Percentiles rank a stretch among this genome's conserved stretches.
These are phyloP conservation scores for Eidolon helvum DNA, from an alignment of 2,113 vertebrate genomes.

Conservation along the genomic window DNA sequence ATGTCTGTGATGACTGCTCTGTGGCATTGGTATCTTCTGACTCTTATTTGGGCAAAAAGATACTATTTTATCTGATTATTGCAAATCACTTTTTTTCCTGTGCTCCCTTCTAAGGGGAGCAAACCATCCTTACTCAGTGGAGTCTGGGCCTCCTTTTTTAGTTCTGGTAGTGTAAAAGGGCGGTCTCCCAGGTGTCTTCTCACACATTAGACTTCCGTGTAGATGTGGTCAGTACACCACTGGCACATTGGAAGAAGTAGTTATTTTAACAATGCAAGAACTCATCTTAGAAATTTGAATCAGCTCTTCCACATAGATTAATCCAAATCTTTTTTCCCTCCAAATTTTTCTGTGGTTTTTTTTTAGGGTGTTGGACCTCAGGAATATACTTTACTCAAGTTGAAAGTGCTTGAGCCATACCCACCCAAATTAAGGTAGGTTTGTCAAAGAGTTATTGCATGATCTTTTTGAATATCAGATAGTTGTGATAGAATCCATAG, in stretches of 20 bases:
- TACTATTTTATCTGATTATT: neutral
- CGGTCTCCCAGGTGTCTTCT: neutral
- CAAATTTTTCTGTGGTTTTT: slow-evolving; percentile 33
- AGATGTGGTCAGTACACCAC: neutral
- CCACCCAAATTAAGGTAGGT: slow-evolving; percentile 93
- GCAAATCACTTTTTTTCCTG: neutral
- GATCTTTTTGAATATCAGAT: slow-evolving; percentile 16
- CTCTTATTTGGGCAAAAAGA: neutral
- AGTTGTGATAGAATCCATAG: neutral
- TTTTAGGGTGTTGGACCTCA: slow-evolving; percentile 96
- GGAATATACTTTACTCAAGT: slow-evolving; percentile 96
- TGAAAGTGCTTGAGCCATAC: slow-evolving; percentile 95
- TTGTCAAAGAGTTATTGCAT: neutral
- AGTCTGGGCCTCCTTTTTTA: neutral
- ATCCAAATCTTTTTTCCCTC: neutral
- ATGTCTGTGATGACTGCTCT: neutral
- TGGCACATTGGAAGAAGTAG: neutral
- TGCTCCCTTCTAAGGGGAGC: neutral
- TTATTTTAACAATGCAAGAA: neutral
- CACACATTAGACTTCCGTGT: neutral
- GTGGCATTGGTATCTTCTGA: neutral
- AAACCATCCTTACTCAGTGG: neutral
- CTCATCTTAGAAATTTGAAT: neutral
- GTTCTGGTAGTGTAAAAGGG: neutral
- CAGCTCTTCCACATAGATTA: neutral